phyloP scores from a whole-genome alignment of 2,797 vertebrate genomes.

The Malurus leucopterus region DNA sequence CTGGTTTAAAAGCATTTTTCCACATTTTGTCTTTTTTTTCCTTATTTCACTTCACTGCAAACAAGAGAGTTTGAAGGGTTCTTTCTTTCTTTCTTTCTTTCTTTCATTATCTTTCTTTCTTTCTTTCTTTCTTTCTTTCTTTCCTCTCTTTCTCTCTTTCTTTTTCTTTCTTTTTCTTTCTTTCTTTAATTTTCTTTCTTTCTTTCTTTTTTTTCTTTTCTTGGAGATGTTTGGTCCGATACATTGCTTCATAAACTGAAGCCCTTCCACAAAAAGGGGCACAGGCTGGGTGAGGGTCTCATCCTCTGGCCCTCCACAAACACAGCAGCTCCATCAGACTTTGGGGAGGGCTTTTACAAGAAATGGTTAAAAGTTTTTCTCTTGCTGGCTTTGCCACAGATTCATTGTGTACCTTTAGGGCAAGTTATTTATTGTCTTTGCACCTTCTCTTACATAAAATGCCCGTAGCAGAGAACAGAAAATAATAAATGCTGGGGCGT shows the following conservation, averaged over 20 bases:
- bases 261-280: background rate
- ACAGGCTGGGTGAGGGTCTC: background rate
- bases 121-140: rapidly evolving
- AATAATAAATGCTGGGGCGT: background rate
- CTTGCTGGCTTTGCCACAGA: background rate
- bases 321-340: background rate
- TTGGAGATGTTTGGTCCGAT: background rate
- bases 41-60: background rate
- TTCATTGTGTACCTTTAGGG: background rate
- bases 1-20: background rate
- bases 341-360: background rate
- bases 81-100: rapidly evolving
- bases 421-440: background rate
- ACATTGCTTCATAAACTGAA: background rate
- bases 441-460: background rate
- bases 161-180: rapidly evolving
- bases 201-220: background rate
- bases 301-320: background rate
- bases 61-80: background rate
- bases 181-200: rapidly evolving
- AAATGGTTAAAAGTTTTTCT: background rate
- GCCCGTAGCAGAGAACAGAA: background rate
- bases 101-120: rapidly evolving
- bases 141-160: rapidly evolving
- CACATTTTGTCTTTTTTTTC: background rate